Evolutionary conservation across 2,888 invertebrate genomes (phyloP), one percentile per base, ranked within the genome.

Genomic region (Spodoptera littoralis): DNA sequence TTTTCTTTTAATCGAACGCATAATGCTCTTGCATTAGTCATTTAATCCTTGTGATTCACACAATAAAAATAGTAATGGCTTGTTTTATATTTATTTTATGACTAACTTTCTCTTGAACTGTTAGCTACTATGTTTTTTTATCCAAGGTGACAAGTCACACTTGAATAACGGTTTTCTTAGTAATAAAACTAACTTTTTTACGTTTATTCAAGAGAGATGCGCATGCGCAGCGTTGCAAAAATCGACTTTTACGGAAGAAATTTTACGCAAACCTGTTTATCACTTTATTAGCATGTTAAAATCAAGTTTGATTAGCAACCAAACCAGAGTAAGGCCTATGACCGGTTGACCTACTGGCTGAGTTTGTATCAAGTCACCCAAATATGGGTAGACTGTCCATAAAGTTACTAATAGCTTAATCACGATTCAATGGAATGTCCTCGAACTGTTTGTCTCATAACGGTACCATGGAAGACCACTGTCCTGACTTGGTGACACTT

Each of bases 241-340:
- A 8, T 6, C 36, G 4, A 36, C 36, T 36, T 36, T 36, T 36
- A 36, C 36, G 36, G 36, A 36, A 36, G 36, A 9, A 36, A 36
- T 36, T 36, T 5, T 2, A 36, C 9, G 8, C 9, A 36, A 36
- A 36, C 36, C 9, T 36, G 36, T 36, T 36, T 36, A 36, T 36
- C 8, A 36, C 36, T 6, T 36, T 6, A 36, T 36, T 36, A 36
- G 8, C 36, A 8, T 36, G 36, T 36, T 36, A 36, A 36, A 36
- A 36, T 36, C 36, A 36, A 36, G 36, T 36, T 36, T 13, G 22
- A 30, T 65, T 60, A 60, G 41, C 51, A 65, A 30, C 9, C 41
- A 1, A 69, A 61, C 11, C 22, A 41, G 62, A 61, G 70, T 70
- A 61, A 70, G 65, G 65, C 62, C 70, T 22, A 30, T 61, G 61